phyloP scores from a whole-genome alignment of 2,888 invertebrate genomes.

The Caenorhabditis sp. region DNA sequence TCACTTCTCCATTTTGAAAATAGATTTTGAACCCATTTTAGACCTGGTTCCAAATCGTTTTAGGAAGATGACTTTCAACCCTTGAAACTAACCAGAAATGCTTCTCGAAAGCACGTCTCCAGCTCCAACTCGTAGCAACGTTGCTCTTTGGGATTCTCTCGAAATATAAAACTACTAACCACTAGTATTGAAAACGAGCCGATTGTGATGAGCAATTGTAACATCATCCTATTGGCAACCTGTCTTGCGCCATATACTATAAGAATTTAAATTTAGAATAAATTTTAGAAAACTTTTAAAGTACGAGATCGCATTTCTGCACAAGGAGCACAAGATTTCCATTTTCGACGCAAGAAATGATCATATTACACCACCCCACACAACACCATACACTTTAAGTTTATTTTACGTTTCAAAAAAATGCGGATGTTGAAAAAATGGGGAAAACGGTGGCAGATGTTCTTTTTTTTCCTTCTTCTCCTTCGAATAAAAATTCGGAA shows the following conservation, averaged over 20 bases:
- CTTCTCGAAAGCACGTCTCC: conserved; percentile 57
- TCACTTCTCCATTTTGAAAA: too few relatives aligned
- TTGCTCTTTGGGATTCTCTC: conserved; percentile 10
- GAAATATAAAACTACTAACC: conserved; percentile 19
- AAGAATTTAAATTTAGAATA: neutral
- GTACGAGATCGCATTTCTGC: neutral
- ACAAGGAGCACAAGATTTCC: neutral
- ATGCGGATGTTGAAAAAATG: neutral
- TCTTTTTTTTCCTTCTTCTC: too few relatives aligned
- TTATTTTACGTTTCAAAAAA: neutral
- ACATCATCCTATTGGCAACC: conserved; percentile 15
- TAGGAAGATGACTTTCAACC: neutral
- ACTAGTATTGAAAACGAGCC: conserved; percentile 17
- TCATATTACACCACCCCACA: neutral
- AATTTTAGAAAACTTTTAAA: neutral
- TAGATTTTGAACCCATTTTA: too few relatives aligned
- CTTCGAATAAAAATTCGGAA: neutral
- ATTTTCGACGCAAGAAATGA: neutral
- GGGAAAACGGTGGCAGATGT: neutral
- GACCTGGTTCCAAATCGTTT: too few relatives aligned
- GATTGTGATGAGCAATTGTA: conserved; percentile 24
- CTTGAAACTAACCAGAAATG: conserved; percentile 49
- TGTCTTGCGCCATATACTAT: conserved; percentile 22
- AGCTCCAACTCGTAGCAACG: conserved; percentile 55
- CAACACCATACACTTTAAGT: neutral